Conservation (phyloP, 2,113 vertebrate species). For the Malurus elegans region DNA sequence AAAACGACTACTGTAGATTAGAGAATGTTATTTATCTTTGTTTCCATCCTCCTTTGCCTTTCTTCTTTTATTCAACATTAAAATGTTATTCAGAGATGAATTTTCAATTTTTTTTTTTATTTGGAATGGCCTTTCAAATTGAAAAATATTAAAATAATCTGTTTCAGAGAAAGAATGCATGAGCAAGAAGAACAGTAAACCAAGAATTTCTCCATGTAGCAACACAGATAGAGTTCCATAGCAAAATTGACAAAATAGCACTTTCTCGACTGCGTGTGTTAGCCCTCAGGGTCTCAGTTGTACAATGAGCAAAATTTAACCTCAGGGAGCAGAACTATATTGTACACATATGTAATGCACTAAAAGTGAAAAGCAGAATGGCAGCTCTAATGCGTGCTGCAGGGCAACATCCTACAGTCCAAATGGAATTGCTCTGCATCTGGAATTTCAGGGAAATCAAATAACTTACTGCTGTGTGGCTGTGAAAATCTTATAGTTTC, state of each 20-base stretch:
- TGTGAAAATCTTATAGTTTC: conserved; percentile 58
- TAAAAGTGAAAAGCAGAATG: conserved; percentile 31
- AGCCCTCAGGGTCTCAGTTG: conserved; percentile 21
- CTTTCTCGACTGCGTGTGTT: conserved; percentile 25
- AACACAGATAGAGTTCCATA: neutral
- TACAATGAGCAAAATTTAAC: conserved; percentile 45
- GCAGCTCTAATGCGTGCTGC: conserved; percentile 56
- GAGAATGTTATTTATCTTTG: neutral
- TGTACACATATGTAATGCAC: conserved; percentile 50
- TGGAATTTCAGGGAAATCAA: conserved; percentile 70
- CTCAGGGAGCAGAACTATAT: conserved; percentile 16
- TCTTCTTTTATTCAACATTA: neutral
- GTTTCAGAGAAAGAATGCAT: neutral
- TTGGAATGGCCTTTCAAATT: neutral
- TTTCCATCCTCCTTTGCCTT: neutral
- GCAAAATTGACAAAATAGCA: conserved; percentile 40
- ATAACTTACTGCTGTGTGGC: conserved; percentile 40
- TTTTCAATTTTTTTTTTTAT: neutral
- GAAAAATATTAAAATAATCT: neutral
- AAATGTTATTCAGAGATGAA: neutral
- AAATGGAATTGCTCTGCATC: conserved; percentile 41
- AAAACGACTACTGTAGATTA: neutral
- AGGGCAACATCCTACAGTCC: conserved; percentile 47
- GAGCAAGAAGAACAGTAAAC: neutral
- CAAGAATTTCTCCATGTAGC: conserved; percentile 1